phyloP scores from a whole-genome alignment of 2,888 invertebrate genomes.

The Auanema sp. region DNA sequence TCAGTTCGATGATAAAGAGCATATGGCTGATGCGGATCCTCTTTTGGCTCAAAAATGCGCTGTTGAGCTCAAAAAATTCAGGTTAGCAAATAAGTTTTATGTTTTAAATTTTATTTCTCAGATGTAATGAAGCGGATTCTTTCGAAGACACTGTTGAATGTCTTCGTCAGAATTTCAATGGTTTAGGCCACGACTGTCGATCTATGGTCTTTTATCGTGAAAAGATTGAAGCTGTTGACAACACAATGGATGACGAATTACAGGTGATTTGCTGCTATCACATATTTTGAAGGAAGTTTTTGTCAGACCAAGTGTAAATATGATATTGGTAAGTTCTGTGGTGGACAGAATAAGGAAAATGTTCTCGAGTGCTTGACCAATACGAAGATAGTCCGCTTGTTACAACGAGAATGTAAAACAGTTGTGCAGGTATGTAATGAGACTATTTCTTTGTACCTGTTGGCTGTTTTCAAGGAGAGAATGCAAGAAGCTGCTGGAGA shows the following conservation, averaged over 20 bases:
- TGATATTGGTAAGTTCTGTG: constrained; percentile 66
- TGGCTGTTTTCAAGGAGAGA: constrained; percentile 44
- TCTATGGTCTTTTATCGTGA: constrained; percentile 66
- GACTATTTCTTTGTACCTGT: background rate
- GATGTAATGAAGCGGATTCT: constrained; percentile 36
- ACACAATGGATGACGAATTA: constrained; percentile 61
- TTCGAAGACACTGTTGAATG: constrained; percentile 65
- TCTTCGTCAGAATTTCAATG: constrained; percentile 61
- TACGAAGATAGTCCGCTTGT: constrained; percentile 56
- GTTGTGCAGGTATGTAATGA: constrained; percentile 27
- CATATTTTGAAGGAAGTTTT: background rate
- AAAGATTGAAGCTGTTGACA: constrained; percentile 65
- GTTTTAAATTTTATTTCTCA: constrained; percentile 15
- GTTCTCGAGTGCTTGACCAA: constrained; percentile 60
- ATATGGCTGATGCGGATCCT: constrained; percentile 69
- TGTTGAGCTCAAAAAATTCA: constrained; percentile 42
- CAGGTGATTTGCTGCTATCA: constrained; percentile 29
- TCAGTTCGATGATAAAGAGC: constrained; percentile 78
- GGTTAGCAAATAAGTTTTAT: constrained; percentile 3
- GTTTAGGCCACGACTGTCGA: constrained; percentile 64
- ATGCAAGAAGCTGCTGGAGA: constrained; percentile 69
- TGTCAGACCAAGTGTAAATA: constrained; percentile 74
- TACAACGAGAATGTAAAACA: constrained; percentile 52
- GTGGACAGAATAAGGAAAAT: constrained; percentile 41
- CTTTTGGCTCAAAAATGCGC: constrained; percentile 61